Evolutionary conservation across 1,140 invertebrate genomes (phyloP), one percentile per base, ranked within the genome.

Genomic region (Antheraea mylitta): DNA sequence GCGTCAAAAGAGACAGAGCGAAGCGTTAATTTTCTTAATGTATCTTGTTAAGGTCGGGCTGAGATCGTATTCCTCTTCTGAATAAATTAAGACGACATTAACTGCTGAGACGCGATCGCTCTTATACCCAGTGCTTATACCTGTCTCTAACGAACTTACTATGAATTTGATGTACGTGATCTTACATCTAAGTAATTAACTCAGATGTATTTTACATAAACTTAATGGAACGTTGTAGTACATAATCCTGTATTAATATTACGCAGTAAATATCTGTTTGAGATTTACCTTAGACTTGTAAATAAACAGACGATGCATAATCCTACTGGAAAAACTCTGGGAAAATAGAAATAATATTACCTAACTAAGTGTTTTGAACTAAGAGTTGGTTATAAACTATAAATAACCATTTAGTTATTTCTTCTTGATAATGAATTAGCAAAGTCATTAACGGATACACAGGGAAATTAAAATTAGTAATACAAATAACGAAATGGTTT

Each of bases 21-120:
- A 77, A 80, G 78, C 78, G 79, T 83, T 90, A 86, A 85, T 87
- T 89, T 86, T 86, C 80, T 86, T 89, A 87, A 90, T 86, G 80
- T 82, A 85, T 83, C 81, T 87, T 81, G 82, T 89, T 83, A 83
- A 77, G 75, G 79, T 78, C 78, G 74, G 72, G 77, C 68, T 69
- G 63, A 74, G 72, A 76, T 79, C 69, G 71, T 66, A 74, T 77
- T 75, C 68, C 69, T 71, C 75, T 78, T 74, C 74, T 80, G 80
- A 82, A 82, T 80, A 82, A 85, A 83, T 83, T 82, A 83, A 75
- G 74, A 69, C 72, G 74, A 74, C 69, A 83, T 80, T 82, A 78
- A 72, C 70, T 73, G 75, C 62, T 73, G 80, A 78, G 76, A 76
- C 75, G 69, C 69, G 70, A 78, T 76, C 75, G 74, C 68, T 70